Evolutionary conservation across 2,113 vertebrate genomes (phyloP), one percentile per base, ranked within the genome.

Genomic region (Speoplatyrhinus poulsoni): DNA sequence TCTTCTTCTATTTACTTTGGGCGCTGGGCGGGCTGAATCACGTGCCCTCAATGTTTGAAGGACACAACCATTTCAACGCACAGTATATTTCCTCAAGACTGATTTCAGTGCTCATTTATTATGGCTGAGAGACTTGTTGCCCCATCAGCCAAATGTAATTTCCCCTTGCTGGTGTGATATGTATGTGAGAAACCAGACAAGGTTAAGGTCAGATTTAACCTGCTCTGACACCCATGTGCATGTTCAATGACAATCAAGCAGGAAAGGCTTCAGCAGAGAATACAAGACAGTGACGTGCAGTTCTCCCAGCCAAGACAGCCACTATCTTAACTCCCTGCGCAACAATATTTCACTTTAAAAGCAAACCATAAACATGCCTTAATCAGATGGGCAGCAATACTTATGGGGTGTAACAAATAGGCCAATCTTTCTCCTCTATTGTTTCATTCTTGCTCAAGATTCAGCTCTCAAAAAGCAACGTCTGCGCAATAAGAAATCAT

Each of bases 231-330:
- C 68, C 73, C 62, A 62, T 65, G 69, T 77, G 55, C 48, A 60
- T 81, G 53, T 80, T 79, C 80, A 84, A 88, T 82, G 71, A 73
- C 75, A 87, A 92, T 79, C 80, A 69, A 79, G 84, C 71, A 80
- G 63, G 72, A 81, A 81, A 26, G 26, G 26, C 26, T 26, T 26
- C 26, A 26, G 26, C 26, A 26, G 26, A 26, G 1, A 26, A 26
- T 26, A 26, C 62, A 70, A 50, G 81, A 81, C 73, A 79, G 70
- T 26, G 26, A 77, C 75, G 1, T 75, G 70, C 67, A 49, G 50
- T 64, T 46, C 56, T 67, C 70, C 70, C 85, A 72, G 72, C 71
- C 12, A 3, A 82, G 80, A 82, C 36, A 71, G 62, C 36, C 79
- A 80, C 60, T 58, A 46, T 77, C 86, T 76, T 82, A 82, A 62